Conservation (phyloP, 2,797 vertebrate genomes). For the Muscicapa comitata region DNA sequence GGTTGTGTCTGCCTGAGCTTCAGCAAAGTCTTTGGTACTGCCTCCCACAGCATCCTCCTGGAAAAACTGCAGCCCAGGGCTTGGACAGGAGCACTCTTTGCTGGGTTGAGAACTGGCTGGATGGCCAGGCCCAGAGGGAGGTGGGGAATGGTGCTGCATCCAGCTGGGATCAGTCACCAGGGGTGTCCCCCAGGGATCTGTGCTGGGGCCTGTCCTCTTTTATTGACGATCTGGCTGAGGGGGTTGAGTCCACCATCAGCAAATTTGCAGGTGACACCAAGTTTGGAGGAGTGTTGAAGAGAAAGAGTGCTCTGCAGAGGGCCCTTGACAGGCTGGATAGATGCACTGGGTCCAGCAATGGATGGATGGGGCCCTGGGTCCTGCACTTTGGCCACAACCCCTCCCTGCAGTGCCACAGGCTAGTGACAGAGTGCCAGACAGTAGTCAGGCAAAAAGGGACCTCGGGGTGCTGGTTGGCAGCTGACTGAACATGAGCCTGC, state of each 20-base stretch:
- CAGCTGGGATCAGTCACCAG: fast-evolving
- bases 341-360: background rate
- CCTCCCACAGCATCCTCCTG: background rate
- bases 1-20: background rate
- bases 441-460: background rate
- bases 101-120: background rate
- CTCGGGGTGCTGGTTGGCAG: background rate
- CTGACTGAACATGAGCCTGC: too few relatives aligned
- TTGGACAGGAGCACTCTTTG: too few relatives aligned
- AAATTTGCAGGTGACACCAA: background rate
- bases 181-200: too few relatives aligned
- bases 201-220: background rate
- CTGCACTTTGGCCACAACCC: background rate
- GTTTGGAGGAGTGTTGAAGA: background rate
- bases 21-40: background rate
- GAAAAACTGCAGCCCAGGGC: fast-evolving
- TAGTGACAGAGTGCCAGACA: background rate
- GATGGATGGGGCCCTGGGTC: too few relatives aligned
- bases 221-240: background rate
- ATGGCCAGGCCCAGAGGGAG: fast-evolving
- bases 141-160: background rate
- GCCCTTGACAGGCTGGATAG: background rate
- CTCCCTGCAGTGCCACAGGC: too few relatives aligned
- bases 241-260: too few relatives aligned
- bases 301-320: background rate